Evolutionary conservation across 2,113 vertebrate genomes (phyloP).

Genomic region (Carlito syrichta): DNA sequence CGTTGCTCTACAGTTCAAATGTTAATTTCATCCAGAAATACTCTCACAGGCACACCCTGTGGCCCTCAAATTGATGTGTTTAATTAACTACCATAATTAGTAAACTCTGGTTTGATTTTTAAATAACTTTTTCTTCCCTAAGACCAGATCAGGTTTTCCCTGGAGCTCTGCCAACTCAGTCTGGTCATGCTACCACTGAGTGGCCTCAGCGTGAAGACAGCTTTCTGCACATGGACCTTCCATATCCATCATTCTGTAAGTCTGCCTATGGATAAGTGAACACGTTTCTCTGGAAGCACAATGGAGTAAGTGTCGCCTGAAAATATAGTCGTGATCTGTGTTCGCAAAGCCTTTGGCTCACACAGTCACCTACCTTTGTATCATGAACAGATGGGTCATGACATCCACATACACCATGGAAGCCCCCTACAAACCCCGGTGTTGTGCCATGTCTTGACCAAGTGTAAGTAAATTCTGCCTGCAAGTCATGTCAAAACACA

Average conservation of each 20-base stretch:
- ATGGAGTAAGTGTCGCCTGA: neutral
- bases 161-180: neutral
- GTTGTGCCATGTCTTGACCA: neutral
- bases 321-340: conserved; percentile 28
- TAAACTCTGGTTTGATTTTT: conserved; percentile 42
- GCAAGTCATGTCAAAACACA: conserved; percentile 6
- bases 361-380: neutral
- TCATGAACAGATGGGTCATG: neutral
- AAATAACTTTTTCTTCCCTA: conserved; percentile 43
- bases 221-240: neutral
- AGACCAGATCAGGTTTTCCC: conserved; percentile 7
- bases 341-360: neutral
- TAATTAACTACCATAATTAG: neutral
- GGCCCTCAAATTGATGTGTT: neutral
- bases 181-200: neutral
- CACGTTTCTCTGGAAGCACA: conserved; percentile 8
- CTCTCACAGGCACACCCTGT: neutral
- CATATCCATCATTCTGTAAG: neutral
- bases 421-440: neutral
- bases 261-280: neutral
- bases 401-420: neutral
- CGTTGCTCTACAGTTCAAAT: neutral
- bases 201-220: neutral
- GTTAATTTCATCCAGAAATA: conserved; percentile 8
- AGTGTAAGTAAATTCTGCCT: neutral